phyloP scores from a whole-genome alignment of 2,797 vertebrate species.

The Oryzias sinensis region DNA sequence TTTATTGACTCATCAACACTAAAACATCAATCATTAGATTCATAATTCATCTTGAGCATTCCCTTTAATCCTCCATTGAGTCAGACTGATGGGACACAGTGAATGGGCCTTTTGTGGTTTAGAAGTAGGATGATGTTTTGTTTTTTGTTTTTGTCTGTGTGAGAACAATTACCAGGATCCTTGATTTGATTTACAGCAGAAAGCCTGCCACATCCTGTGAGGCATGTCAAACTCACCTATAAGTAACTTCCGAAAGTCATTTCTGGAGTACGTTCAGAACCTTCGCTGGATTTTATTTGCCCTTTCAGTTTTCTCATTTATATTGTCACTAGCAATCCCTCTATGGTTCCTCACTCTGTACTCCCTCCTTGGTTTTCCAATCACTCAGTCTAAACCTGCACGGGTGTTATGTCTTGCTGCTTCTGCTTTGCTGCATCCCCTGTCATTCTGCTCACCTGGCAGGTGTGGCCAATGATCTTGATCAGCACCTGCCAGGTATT shows the following conservation, averaged over 20 bases:
- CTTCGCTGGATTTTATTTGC: constrained; percentile 43
- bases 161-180: constrained; percentile 67
- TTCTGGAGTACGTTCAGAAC: constrained; percentile 68
- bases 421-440: no score
- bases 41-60: constrained; percentile 22
- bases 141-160: constrained; percentile 37
- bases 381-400: neutral
- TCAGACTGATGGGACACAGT: constrained; percentile 10
- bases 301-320: neutral
- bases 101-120: constrained; percentile 15
- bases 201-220: constrained; percentile 50
- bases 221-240: constrained; percentile 67
- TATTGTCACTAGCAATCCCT: constrained; percentile 18
- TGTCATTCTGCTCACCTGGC: no score
- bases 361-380: constrained; percentile 8
- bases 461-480: no score
- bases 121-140: constrained; percentile 13
- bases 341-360: constrained; percentile 13
- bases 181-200: constrained; percentile 65
- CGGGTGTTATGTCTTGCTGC: no score
- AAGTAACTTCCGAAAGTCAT: constrained; percentile 75
- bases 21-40: constrained; percentile 28
- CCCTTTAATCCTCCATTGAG: constrained; percentile 13
- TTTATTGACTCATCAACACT: constrained; percentile 38
- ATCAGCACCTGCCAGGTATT: no score